Evolutionary conservation across 1,140 invertebrate species (phyloP).

Genomic region (Pemphigus obesinymphae): DNA sequence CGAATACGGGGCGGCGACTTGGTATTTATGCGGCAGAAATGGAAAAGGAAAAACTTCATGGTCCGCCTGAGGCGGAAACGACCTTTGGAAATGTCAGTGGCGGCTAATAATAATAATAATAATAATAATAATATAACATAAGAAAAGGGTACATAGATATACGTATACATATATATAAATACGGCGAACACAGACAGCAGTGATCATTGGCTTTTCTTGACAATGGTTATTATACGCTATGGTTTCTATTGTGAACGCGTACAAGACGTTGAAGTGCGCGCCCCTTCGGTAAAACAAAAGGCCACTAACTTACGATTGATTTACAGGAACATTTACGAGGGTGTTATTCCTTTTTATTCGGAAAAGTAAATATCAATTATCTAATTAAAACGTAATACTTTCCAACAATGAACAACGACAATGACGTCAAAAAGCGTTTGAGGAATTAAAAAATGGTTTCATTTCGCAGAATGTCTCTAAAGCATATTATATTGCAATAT

Average conservation of each 20-base stretch:
- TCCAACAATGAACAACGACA: neutral
- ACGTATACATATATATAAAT: neutral
- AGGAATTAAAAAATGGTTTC: conserved; percentile 1
- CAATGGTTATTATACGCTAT: conserved; percentile 34
- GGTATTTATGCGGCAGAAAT: conserved; percentile 20
- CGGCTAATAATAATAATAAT: neutral
- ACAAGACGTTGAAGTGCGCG: neutral
- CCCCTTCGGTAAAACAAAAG: conserved; percentile 27
- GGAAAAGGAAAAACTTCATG: conserved; percentile 33
- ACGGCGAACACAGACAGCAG: neutral
- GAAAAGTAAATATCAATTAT: conserved; percentile 34
- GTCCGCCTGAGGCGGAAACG: conserved; percentile 35
- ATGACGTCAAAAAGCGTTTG: neutral
- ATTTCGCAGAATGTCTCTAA: too few species aligned
- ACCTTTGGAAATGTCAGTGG: conserved; percentile 41
- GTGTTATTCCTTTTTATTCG: conserved; percentile 4
- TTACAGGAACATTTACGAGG: conserved; percentile 6
- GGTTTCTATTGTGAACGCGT: conserved; percentile 13
- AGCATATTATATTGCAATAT: too few species aligned
- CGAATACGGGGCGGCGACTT: neutral
- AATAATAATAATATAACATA: neutral
- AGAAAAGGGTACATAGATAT: conserved; percentile 15
- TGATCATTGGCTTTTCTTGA: conserved; percentile 33
- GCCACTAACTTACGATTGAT: conserved; percentile 7
- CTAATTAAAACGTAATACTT: conserved; percentile 24